Evolutionary conservation across 2,113 vertebrate species (phyloP).

Genomic region (Alexandromys fortis): DNA sequence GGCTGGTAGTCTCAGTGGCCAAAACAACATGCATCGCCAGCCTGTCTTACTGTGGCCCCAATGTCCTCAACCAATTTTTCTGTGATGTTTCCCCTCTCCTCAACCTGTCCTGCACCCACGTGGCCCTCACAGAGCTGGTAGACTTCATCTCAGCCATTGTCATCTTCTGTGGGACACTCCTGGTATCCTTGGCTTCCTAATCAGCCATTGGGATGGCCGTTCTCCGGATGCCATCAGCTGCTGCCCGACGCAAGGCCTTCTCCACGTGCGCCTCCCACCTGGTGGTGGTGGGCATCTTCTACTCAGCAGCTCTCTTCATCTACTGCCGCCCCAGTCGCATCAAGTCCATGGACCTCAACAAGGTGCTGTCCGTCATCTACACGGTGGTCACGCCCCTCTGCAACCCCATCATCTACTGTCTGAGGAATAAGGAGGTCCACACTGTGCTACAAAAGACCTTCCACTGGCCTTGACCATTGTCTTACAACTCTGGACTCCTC

Average conservation of each 20-base stretch:
- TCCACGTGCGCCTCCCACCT: conserved; percentile 79
- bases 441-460: background rate
- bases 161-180: conserved; percentile 59
- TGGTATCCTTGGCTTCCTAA: conserved; percentile 69
- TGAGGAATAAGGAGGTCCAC: conserved; percentile 67
- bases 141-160: conserved; percentile 73
- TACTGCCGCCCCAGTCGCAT: conserved; percentile 46
- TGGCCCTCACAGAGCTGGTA: conserved; percentile 66
- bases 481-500: conserved; percentile 35
- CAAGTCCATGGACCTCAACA: conserved; percentile 63
- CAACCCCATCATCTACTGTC: conserved; percentile 69
- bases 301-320: conserved; percentile 52
- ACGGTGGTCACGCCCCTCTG: conserved; percentile 63
- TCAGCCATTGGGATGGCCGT: conserved; percentile 50
- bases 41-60: conserved; percentile 76
- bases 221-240: background rate
- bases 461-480: background rate
- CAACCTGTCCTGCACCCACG: conserved; percentile 70
- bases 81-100: conserved; percentile 77
- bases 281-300: conserved; percentile 70
- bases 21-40: conserved; percentile 30
- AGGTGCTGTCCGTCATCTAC: conserved; percentile 70
- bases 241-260: conserved; percentile 42
- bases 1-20: conserved; percentile 46
- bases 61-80: conserved; percentile 75